phyloP scores from a whole-genome alignment of 2,888 invertebrate species.

The Drosophila vallismaia region DNA sequence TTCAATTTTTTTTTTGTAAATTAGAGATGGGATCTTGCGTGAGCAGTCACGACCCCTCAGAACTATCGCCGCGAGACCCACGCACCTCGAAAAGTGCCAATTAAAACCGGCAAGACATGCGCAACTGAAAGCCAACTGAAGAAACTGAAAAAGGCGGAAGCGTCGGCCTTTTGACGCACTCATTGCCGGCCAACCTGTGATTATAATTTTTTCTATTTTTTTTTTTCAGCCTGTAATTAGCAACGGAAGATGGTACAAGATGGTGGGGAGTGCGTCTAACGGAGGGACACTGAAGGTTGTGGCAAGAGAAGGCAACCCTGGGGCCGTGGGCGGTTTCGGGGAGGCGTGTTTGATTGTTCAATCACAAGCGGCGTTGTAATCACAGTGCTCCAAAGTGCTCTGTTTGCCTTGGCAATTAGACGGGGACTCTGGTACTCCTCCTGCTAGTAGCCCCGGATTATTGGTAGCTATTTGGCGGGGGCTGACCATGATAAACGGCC shows the following conservation, averaged over 20 bases:
- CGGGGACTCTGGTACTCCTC: neutral
- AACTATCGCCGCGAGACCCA: slow-evolving; percentile 6
- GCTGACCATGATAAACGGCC: slow-evolving; percentile 48
- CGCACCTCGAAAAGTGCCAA: slow-evolving; percentile 14
- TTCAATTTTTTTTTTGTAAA: neutral
- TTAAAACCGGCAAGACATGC: slow-evolving; percentile 27
- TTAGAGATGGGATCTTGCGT: neutral
- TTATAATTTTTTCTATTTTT: slow-evolving; percentile 47
- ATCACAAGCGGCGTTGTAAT: slow-evolving; percentile 68
- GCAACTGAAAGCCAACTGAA: neutral
- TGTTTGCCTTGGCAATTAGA: slow-evolving; percentile 66
- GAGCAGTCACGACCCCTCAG: neutral
- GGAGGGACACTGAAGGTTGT: slow-evolving; percentile 26
- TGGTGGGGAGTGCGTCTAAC: slow-evolving; percentile 69
- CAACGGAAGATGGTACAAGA: slow-evolving; percentile 16
- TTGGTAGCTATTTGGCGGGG: slow-evolving; percentile 40
- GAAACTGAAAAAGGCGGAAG: slow-evolving; percentile 38
- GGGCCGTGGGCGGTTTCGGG: slow-evolving; percentile 67
- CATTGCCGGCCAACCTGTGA: slow-evolving; percentile 54
- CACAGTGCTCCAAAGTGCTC: slow-evolving; percentile 53
- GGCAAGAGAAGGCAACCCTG: slow-evolving; percentile 24
- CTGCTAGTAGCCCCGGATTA: neutral
- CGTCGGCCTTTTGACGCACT: slow-evolving; percentile 61
- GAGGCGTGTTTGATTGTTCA: slow-evolving; percentile 75
- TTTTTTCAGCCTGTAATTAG: slow-evolving; percentile 54